These are phyloP conservation scores for Eucidaris tribuloides DNA, from an alignment of 35 echinoderm and acorn worm species.

Conservation along the genomic window DNA sequence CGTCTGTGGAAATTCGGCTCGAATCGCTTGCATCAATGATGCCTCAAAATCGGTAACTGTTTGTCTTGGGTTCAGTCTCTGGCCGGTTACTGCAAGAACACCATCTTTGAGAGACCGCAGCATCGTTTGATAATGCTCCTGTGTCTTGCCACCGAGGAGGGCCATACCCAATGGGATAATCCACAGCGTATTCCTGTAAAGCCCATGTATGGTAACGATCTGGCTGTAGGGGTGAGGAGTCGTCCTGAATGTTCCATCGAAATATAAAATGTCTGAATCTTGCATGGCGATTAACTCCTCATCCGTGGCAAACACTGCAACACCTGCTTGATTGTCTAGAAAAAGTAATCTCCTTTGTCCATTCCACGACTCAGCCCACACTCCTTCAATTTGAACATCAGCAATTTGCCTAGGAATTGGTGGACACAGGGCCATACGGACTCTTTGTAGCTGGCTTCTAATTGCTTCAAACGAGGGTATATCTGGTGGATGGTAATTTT, in stretches of 20 bases:
- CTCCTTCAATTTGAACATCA: constrained; percentile 28
- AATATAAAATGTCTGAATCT: constrained; percentile 19
- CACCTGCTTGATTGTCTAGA: constrained; percentile 2
- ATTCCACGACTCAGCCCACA: constrained; percentile 31
- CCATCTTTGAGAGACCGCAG: constrained; percentile 8
- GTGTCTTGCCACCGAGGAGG: constrained; percentile 33
- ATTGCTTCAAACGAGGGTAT: constrained; percentile 19
- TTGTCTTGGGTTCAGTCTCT: constrained; percentile 2
- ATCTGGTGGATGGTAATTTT: not conserved
- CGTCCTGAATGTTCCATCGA: constrained; percentile 36
- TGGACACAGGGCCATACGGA: constrained; percentile 12
- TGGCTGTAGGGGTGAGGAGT: constrained; percentile 33
- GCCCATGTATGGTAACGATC: constrained; percentile 39
- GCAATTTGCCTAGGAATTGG: constrained; percentile 27
- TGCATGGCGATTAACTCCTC: constrained; percentile 19
- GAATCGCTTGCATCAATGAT: constrained; percentile 17
- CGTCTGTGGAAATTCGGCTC: constrained; percentile 20
- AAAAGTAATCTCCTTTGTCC: constrained; percentile 25
- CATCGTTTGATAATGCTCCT: constrained; percentile 25
- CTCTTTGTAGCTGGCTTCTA: constrained; percentile 26
- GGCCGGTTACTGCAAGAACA: constrained; percentile 6
- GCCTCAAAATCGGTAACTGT: constrained; percentile 38
- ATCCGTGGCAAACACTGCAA: constrained; percentile 25
- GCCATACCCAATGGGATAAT: constrained; percentile 44
- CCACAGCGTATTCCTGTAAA: not conserved